A percentile compares a stretch with the other conserved stretches of the same genome.
Conservation (phyloP, 2,797 vertebrate species). For the Peromyscus aztecus region DNA sequence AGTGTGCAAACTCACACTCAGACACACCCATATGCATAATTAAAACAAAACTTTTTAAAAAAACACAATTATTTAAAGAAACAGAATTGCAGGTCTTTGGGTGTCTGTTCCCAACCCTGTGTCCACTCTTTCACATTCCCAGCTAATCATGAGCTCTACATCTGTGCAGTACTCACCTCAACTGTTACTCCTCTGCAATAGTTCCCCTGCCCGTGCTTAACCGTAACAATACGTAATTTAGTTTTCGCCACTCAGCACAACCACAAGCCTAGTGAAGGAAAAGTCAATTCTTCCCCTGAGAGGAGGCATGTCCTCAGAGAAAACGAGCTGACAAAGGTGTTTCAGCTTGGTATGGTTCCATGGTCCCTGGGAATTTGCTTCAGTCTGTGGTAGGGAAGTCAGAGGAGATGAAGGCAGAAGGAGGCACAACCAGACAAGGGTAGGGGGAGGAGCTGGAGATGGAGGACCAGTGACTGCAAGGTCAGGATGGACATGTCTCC, state of each 20-base stretch:
- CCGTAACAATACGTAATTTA: neutral
- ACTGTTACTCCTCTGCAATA: neutral
- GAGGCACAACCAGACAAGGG: neutral
- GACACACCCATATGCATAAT: neutral
- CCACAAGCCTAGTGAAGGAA: neutral
- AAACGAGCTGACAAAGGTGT: neutral
- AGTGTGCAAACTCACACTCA: neutral
- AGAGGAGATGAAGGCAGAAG: accelerated
- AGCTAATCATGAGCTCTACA: neutral
- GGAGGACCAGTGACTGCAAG: neutral
- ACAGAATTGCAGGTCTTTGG: neutral
- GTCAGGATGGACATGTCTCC: neutral
- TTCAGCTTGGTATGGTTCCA: neutral
- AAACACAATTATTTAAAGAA: neutral
- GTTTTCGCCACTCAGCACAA: neutral
- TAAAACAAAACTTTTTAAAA: neutral
- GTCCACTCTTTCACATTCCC: neutral
- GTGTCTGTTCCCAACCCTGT: neutral
- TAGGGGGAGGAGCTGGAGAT: accelerated
- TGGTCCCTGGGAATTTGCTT: neutral
- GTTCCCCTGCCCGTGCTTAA: neutral
- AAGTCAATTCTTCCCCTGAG: neutral
- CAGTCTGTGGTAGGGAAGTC: neutral
- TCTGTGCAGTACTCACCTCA: neutral
- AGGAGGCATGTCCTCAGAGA: neutral